Evolutionary conservation across 1,140 invertebrate species (phyloP).

Genomic region (Drosophila lacteicornis): DNA sequence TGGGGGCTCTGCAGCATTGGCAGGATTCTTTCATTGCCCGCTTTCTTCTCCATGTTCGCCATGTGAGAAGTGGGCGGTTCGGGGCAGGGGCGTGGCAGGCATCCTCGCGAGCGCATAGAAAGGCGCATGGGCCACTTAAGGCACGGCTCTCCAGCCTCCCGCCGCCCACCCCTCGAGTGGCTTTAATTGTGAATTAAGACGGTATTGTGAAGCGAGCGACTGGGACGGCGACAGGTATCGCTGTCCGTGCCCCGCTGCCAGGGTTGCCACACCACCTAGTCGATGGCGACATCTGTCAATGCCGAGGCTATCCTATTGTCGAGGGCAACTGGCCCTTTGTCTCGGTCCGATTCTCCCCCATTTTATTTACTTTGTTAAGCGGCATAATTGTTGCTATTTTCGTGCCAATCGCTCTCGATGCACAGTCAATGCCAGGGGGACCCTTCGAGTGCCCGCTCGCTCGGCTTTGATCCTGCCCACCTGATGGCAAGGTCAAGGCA

Average conservation of each 20-base stretch:
- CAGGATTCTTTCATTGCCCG: slow-evolving; percentile 43
- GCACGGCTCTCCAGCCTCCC: slow-evolving; percentile 9
- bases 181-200: slow-evolving; percentile 85
- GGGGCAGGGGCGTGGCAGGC: slow-evolving; percentile 36
- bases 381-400: slow-evolving; percentile 81
- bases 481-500: slow-evolving; percentile 53
- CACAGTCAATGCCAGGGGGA: slow-evolving; percentile 74
- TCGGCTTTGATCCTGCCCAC: slow-evolving; percentile 61
- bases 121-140: slow-evolving; percentile 74
- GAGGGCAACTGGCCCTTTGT: slow-evolving; percentile 45
- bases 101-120: slow-evolving; percentile 56
- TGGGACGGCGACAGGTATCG: slow-evolving; percentile 24
- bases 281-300: slow-evolving; percentile 37
- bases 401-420: slow-evolving; percentile 65
- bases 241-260: slow-evolving; percentile 35
- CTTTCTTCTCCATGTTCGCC: slow-evolving; percentile 38
- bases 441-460: slow-evolving; percentile 26
- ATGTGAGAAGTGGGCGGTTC: slow-evolving; percentile 45
- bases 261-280: slow-evolving; percentile 45
- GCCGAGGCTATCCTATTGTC: slow-evolving; percentile 70
- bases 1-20: slow-evolving; percentile 49
- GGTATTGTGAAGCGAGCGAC: slow-evolving; percentile 72
- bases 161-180: slow-evolving; percentile 60
- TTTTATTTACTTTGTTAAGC: slow-evolving; percentile 77
- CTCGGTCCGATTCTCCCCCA: slow-evolving; percentile 22